Base-by-base conservation (phyloP, 2,797 vertebrate genomes). In the Hafferia zeledoni region DNA sequence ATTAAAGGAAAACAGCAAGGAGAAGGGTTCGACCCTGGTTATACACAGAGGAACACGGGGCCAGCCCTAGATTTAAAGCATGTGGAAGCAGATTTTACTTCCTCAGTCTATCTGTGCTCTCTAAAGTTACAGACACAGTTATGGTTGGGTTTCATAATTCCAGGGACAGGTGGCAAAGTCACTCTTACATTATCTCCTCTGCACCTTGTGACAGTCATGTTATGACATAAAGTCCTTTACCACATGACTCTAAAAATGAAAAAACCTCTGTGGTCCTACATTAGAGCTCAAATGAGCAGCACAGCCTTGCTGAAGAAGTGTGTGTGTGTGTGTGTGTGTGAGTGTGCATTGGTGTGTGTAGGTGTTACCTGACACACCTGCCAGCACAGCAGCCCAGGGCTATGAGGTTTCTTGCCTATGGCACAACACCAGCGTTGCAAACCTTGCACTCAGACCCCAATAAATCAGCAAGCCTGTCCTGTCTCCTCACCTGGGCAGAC, bases 1-100 rank as follows among this genome's bases (percentile, higher is more conserved):
- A 86, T 95, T 94, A 93, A 94, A 90, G 69, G 57, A 71, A 88
- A 94, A 79, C 65, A 81, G 55, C 82, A 78, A 91, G 82, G 28
- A 90, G 76, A 86, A 94, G 74, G 85, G 69, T 78, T 90, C 25
- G 3, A 31, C 35, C 76, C 55, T 93, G 55, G 57, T 67, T 90
- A 33, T 12, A 37, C 4, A 14, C 24, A 83, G 87, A 87, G 46
- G 44, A 83, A n/a, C 56, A 74, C 31, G 52, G 57, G 55, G 72
- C 33, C 68, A 74, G 75, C 56, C 78, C 77, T 22, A 28, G 35
- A 92, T 94, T 84, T 70, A 65, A 87, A 96, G 75, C 83, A 90
- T 44, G 70, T 79, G 92, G 65, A 86, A 79, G 72, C 80, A 71
- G 65, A 23, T 6, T 87, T 61, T 55, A 11, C 89, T 88, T 87